Evolutionary conservation across 2,888 invertebrate species (phyloP), one percentile per base, ranked within the genome.

Genomic region (Trilocha varians): DNA sequence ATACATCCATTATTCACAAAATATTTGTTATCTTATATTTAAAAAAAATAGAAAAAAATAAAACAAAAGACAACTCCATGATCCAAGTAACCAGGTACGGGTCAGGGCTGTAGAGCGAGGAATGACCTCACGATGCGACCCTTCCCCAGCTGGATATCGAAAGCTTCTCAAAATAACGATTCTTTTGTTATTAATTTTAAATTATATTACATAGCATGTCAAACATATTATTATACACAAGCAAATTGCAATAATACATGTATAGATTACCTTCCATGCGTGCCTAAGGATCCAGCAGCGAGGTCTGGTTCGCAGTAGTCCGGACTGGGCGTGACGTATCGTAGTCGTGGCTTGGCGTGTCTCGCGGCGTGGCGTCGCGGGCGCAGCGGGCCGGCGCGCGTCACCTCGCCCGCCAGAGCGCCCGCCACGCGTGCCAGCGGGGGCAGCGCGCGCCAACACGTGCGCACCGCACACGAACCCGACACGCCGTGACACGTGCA

Each of bases 401-500:
- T 63, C 11, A 77, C 65, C 57, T 79, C 78, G 34, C 58, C 65
- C 34, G 76, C 77, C 45, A 79, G 71, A 52, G 88, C 87, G 25
- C 87, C 83, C 55, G 91, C 88, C 47, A 92, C 89, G 78, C 61
- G 88, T 73, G 71, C 89, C 82, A 66, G 90, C 72, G 64, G 86
- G 3, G 93, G 91, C 53, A 94, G 74, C 1, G 93, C 89, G 54
- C 90, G 88, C 93, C 94, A 94, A 67, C 94, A 94, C 34, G 93
- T 94, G 65, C 91, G 91, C 56, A 94, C 90, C 53, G 91, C 92
- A 70, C 94, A 94, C 39, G 94, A 93, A 0, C 93, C 93, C 11
- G 93, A 93, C 43, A 94, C 93, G 32, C 94, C 94, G 78, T 94
- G 94, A 59, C 94, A 94, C 64, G 94, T 94, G 86, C 94, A 94